These are phyloP conservation scores for Leptonema lineaticorne DNA, from an alignment of 1,140 invertebrate genomes.

Conservation along the genomic window DNA sequence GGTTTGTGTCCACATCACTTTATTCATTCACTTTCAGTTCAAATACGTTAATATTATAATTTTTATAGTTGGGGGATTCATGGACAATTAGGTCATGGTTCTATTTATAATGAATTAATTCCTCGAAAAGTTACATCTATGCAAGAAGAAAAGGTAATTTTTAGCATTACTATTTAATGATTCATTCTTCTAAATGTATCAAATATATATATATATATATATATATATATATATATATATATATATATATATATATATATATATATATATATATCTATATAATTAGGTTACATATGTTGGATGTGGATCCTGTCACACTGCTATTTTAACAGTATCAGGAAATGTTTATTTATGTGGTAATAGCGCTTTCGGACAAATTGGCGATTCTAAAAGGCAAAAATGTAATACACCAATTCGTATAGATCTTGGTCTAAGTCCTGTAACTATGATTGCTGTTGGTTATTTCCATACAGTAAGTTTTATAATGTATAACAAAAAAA, in stretches of 20 bases:
- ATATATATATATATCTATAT: not conserved
- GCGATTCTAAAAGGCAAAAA: constrained; percentile 31
- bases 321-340: constrained; percentile 30
- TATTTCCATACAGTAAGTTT: constrained; percentile 39
- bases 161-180: too few species aligned
- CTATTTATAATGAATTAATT: constrained; percentile 60
- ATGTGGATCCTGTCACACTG: constrained; percentile 39
- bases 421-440: constrained; percentile 28
- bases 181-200: too few species aligned
- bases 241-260: not conserved
- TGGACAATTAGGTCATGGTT: constrained; percentile 75
- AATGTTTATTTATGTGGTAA: constrained; percentile 34
- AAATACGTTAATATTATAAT: constrained; percentile 14
- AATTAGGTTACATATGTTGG: constrained; percentile 34
- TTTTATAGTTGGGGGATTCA: constrained; percentile 72
- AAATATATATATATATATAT: not conserved
- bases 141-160: constrained; percentile 32
- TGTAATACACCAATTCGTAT: constrained; percentile 29
- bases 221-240: not conserved
- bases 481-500: too few species aligned
- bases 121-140: constrained; percentile 52
- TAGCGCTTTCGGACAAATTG: constrained; percentile 39
- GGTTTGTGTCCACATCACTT: too few species aligned
- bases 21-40: not conserved
- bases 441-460: constrained; percentile 31